Percentiles rank a stretch among this genome's conserved stretches.
phyloP scores from a whole-genome alignment of 2,797 vertebrate species.

The Peromyscus melanophrys region DNA sequence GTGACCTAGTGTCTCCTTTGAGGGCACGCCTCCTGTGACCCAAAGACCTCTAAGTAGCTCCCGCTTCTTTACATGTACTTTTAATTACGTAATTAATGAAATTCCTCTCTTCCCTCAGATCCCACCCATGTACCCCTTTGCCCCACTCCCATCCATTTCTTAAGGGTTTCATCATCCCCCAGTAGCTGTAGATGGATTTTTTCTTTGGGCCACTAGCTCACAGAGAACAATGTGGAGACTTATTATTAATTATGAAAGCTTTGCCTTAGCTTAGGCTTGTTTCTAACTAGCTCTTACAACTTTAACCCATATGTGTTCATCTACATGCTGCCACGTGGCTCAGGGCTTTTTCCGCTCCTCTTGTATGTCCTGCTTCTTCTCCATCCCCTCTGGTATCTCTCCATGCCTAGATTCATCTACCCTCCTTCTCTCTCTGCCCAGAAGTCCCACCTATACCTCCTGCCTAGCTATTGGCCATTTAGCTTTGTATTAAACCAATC shows the following conservation, averaged over 20 bases:
- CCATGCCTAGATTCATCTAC: no score
- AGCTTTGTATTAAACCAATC: not conserved
- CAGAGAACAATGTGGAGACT: not conserved
- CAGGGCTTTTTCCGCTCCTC: not conserved
- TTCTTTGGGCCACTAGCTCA: not conserved
- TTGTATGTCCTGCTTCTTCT: not conserved
- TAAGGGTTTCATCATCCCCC: not conserved
- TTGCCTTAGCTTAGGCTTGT: not conserved
- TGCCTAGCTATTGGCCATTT: not conserved
- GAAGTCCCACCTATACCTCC: not conserved
- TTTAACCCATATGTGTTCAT: not conserved
- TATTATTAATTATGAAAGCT: not conserved
- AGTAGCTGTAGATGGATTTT: not conserved
- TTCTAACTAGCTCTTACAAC: not conserved
- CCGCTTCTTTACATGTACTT: not conserved
- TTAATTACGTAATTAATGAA: not conserved
- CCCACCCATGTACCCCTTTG: not conserved
- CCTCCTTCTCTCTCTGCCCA: not conserved
- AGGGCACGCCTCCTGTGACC: not conserved
- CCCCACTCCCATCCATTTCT: not conserved
- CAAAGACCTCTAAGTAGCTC: not conserved
- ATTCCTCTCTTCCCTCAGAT: not conserved
- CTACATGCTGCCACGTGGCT: not conserved
- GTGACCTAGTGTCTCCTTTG: not conserved
- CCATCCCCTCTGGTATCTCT: not conserved